Evolutionary conservation across 2,888 invertebrate species (phyloP).

Genomic region (Luperina nickerlii): DNA sequence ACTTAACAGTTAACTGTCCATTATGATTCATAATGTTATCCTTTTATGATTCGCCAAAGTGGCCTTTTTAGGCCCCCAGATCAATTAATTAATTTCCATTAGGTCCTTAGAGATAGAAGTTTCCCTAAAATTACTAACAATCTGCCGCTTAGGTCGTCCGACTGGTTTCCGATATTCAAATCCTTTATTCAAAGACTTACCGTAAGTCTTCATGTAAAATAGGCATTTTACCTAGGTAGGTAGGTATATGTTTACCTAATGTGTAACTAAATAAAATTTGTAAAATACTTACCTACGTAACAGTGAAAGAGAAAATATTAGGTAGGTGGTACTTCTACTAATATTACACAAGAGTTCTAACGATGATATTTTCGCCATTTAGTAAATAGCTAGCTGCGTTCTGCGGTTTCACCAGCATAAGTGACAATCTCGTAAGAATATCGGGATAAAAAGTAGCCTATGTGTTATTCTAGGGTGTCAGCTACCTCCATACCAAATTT

Average conservation of each 20-base stretch:
- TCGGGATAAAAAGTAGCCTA: too few relatives aligned
- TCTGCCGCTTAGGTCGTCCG: background rate
- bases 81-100: constrained; percentile 7
- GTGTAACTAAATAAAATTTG: background rate
- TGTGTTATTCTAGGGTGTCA: too few relatives aligned
- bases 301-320: background rate
- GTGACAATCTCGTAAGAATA: too few relatives aligned
- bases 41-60: too few relatives aligned
- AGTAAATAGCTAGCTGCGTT: background rate
- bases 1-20: too few relatives aligned
- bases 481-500: too few relatives aligned
- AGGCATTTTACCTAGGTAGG: too few relatives aligned
- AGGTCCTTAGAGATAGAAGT: background rate
- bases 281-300: background rate
- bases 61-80: too few relatives aligned
- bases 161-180: background rate
- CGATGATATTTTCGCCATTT: background rate
- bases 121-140: background rate
- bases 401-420: too few relatives aligned
- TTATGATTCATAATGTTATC: too few relatives aligned
- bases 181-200: background rate
- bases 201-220: background rate
- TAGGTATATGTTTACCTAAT: too few relatives aligned
- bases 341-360: background rate
- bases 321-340: background rate